Evolutionary conservation across 2,797 vertebrate species (phyloP).

Genomic region (Prunella strophiata): DNA sequence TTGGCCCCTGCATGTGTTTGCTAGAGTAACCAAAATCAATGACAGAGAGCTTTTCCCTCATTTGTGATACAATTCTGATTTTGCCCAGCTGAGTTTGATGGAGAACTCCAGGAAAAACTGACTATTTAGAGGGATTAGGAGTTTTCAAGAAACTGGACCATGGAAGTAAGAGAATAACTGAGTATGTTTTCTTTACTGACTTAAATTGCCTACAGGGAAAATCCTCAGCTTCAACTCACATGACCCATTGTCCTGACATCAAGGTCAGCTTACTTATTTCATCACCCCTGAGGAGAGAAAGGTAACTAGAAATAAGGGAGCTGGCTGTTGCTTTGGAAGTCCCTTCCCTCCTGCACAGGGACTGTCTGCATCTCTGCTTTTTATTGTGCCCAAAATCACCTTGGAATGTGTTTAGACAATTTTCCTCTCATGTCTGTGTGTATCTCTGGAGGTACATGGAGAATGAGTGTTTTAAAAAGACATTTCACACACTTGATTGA

Average conservation of each 20-base stretch:
- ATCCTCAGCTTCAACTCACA: neutral
- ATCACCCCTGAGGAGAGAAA: neutral
- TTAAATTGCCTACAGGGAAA: constrained; percentile 6
- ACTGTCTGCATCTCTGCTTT: neutral
- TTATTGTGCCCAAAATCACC: neutral
- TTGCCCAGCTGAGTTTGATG: neutral
- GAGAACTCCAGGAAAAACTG: neutral
- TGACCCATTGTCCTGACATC: neutral
- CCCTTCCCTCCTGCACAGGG: neutral
- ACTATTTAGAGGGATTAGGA: neutral
- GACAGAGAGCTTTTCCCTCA: neutral
- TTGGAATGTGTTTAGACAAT: neutral
- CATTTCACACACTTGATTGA: no score
- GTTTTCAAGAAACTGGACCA: neutral
- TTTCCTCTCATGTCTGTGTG: fast-evolving
- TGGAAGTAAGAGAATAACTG: neutral
- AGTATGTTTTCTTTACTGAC: constrained; percentile 4
- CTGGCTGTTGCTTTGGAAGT: neutral
- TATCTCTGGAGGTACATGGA: fast-evolving
- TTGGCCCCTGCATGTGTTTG: neutral
- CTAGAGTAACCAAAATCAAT: neutral
- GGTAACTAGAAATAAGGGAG: neutral
- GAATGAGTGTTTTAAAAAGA: neutral
- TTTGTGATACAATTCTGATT: neutral
- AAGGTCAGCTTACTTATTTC: neutral